These are phyloP conservation scores for Chironomus tepperi DNA, from an alignment of 1,140 invertebrate species.

Conservation along the genomic window DNA sequence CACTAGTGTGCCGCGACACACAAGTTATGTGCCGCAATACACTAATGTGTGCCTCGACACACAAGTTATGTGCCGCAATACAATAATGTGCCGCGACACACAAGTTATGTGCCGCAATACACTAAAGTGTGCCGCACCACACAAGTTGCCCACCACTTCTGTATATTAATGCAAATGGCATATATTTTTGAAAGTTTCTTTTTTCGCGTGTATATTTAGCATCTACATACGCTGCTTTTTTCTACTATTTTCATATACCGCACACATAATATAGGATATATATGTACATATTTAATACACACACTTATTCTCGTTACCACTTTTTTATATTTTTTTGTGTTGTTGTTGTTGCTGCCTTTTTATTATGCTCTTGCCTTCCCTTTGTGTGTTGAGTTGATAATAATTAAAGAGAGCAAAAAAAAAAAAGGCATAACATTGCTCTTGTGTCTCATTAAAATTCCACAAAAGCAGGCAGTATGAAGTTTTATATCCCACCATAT, in stretches of 20 bases:
- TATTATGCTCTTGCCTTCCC: neutral
- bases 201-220: neutral
- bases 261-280: too few species aligned
- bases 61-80: too few species aligned
- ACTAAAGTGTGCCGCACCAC: too few species aligned
- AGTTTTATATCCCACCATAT: neutral
- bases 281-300: too few species aligned
- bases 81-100: too few species aligned
- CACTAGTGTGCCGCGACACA: too few species aligned
- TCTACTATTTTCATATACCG: neutral
- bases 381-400: slow-evolving; percentile 6
- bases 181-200: neutral
- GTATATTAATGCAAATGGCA: neutral
- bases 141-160: too few species aligned
- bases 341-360: too few species aligned
- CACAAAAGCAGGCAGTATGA: neutral
- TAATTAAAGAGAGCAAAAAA: neutral
- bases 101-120: too few species aligned
- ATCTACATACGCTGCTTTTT: neutral
- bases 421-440: neutral
- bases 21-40: too few species aligned
- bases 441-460: slow-evolving; percentile 13
- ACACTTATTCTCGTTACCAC: neutral
- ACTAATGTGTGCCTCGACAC: too few species aligned
- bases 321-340: too few species aligned